Percentiles rank a stretch among this genome's conserved stretches.
These are phyloP conservation scores for Phyllopteryx taeniolatus DNA, from an alignment of 2,113 vertebrate genomes.

Conservation along the genomic window DNA sequence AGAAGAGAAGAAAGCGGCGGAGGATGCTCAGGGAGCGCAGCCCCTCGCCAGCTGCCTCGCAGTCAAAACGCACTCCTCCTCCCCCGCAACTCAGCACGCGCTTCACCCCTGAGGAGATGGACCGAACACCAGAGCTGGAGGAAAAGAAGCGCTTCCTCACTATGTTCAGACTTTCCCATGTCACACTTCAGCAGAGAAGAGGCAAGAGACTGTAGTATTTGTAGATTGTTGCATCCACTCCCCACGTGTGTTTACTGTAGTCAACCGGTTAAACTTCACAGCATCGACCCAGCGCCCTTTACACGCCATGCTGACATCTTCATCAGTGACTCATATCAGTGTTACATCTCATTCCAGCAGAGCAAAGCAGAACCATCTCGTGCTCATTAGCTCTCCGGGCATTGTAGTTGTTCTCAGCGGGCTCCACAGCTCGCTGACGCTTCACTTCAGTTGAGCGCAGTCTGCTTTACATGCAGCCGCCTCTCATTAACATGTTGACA, in stretches of 20 bases:
- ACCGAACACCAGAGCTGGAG: constrained; percentile 90
- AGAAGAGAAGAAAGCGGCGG: constrained; percentile 90
- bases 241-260: background rate
- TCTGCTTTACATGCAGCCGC: constrained; percentile 19
- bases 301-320: constrained; percentile 8
- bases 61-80: constrained; percentile 83
- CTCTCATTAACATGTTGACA: constrained; percentile 39
- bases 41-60: constrained; percentile 81
- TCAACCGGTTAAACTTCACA: background rate
- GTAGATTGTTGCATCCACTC: background rate
- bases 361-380: constrained; percentile 19
- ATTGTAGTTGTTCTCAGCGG: constrained; percentile 8
- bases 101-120: constrained; percentile 95
- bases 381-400: constrained; percentile 28
- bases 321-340: constrained; percentile 12
- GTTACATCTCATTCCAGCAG: constrained; percentile 28
- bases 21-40: constrained; percentile 92
- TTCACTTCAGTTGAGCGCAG: constrained; percentile 27
- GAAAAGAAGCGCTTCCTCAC: constrained; percentile 96
- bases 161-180: constrained; percentile 91
- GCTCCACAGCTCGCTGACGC: constrained; percentile 28
- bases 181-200: constrained; percentile 88
- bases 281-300: constrained; percentile 8
- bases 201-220: constrained; percentile 67
- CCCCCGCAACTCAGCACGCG: constrained; percentile 85